These are phyloP conservation scores for Gastracanthus pulcherrimus DNA, from an alignment of 2,888 invertebrate genomes.

Conservation along the genomic window DNA sequence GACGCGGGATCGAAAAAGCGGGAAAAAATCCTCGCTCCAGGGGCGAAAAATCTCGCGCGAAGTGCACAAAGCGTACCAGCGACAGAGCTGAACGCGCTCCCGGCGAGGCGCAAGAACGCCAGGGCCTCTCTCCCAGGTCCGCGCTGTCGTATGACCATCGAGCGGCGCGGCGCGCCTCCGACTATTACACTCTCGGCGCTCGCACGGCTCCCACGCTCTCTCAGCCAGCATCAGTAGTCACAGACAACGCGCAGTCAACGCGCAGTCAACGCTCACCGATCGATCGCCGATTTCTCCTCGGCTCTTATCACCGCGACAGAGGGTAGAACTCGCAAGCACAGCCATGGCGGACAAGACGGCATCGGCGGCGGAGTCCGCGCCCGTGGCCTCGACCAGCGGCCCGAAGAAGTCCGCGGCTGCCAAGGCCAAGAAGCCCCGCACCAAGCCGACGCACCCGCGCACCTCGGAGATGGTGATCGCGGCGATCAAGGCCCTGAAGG, in stretches of 20 bases:
- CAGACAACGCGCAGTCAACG: neutral
- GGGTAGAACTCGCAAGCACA: neutral
- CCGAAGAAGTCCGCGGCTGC: conserved; percentile 27
- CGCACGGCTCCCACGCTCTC: neutral
- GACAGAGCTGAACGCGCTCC: conserved; percentile 34
- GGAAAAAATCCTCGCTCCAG: neutral
- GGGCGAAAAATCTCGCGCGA: conserved; percentile 8
- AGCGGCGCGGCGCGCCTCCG: neutral
- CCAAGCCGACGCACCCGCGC: conserved; percentile 75
- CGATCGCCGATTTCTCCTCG: too few relatives aligned
- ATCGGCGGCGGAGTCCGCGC: conserved; percentile 2
- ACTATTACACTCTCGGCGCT: conserved; percentile 1
- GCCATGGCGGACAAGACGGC: conserved; percentile 20
- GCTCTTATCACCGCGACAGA: too few relatives aligned
- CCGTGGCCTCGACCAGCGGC: conserved; percentile 19
- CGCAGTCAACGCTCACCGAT: too few relatives aligned
- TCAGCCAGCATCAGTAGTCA: neutral
- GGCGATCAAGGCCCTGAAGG: conserved; percentile 79
- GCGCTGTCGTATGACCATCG: conserved; percentile 60
- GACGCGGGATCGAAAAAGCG: neutral
- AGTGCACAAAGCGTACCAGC: conserved; percentile 50
- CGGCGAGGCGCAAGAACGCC: conserved; percentile 49
- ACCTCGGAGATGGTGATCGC: conserved; percentile 80
- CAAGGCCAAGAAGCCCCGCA: conserved; percentile 62
- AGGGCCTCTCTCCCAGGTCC: conserved; percentile 69